Percentiles rank a stretch among this genome's conserved stretches.
These are phyloP conservation scores for Ips typographus DNA, from an alignment of 1,140 invertebrate species.

Conservation along the genomic window DNA sequence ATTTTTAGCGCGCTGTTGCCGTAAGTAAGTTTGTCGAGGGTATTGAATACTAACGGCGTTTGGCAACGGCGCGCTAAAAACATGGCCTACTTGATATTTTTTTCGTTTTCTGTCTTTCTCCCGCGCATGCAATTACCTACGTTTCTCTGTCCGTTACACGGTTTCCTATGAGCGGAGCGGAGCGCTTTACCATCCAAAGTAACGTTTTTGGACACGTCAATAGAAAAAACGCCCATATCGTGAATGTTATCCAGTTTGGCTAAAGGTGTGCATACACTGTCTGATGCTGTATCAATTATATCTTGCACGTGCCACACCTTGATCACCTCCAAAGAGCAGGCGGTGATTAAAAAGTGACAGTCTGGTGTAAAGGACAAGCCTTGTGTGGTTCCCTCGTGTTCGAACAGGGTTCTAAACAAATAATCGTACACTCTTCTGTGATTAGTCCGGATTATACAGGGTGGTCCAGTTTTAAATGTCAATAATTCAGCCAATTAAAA, in stretches of 20 bases:
- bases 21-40: no score
- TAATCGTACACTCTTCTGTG: not conserved
- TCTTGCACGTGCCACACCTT: slow-evolving; percentile 64
- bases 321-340: slow-evolving; percentile 66
- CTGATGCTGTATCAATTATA: slow-evolving; percentile 52
- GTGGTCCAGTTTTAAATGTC: no score
- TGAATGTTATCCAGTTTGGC: slow-evolving; percentile 66
- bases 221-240: slow-evolving; percentile 70
- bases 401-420: slow-evolving; percentile 58
- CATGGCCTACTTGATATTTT: no score
- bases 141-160: no score
- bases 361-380: slow-evolving; percentile 67
- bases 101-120: no score
- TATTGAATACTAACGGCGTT: no score
- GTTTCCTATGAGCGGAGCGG: not conserved
- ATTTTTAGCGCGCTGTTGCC: no score
- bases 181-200: slow-evolving; percentile 46
- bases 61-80: no score
- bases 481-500: no score
- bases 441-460: not conserved
- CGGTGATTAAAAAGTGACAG: slow-evolving; percentile 65
- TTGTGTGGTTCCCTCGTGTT: slow-evolving; percentile 69
- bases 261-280: slow-evolving; percentile 47
- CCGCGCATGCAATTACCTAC: no score
- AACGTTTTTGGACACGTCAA: slow-evolving; percentile 61